Conservation (phyloP, 2,113 vertebrate species). For the Nibea albiflora region DNA sequence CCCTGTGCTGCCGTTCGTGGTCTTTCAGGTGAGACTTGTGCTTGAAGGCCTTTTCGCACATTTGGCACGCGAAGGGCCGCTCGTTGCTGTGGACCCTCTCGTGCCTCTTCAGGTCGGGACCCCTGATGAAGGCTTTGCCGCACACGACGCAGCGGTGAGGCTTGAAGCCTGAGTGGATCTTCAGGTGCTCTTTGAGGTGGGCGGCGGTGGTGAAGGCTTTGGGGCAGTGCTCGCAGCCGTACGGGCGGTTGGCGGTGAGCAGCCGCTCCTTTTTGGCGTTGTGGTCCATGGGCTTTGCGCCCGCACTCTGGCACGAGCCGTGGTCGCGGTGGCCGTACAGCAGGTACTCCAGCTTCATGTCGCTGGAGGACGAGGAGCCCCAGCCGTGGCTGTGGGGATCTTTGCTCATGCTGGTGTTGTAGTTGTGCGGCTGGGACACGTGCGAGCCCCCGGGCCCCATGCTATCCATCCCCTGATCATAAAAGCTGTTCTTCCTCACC, state of each 20-base stretch:
- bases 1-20: conserved; percentile 95
- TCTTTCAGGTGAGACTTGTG: conserved; percentile 99
- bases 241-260: conserved; percentile 95
- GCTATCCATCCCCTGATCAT: conserved; percentile 96
- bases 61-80: conserved; percentile 95
- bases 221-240: conserved; percentile 97
- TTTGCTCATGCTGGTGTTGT: conserved; percentile 92
- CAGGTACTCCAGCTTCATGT: conserved; percentile 99
- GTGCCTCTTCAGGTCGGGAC: conserved; percentile 96
- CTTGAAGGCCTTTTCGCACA: conserved; percentile 99
- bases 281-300: conserved; percentile 93
- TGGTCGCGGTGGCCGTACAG: conserved; percentile 97
- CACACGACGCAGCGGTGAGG: conserved; percentile 98
- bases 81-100: conserved; percentile 98
- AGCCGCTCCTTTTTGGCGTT: conserved; percentile 95
- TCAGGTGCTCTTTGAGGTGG: conserved; percentile 97
- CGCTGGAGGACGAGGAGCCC: conserved; percentile 83
- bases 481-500: conserved; percentile 96
- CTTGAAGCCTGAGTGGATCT: conserved; percentile 98
- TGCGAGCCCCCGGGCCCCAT: conserved; percentile 94
- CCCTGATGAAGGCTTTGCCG: conserved; percentile 97
- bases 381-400: conserved; percentile 84
- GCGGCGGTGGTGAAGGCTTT: conserved; percentile 99
- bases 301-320: conserved; percentile 90
- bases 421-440: conserved; percentile 91